Evolutionary conservation across 2,888 invertebrate genomes (phyloP), one percentile per base, ranked within the genome.

Genomic region (Conomelus anceps): DNA sequence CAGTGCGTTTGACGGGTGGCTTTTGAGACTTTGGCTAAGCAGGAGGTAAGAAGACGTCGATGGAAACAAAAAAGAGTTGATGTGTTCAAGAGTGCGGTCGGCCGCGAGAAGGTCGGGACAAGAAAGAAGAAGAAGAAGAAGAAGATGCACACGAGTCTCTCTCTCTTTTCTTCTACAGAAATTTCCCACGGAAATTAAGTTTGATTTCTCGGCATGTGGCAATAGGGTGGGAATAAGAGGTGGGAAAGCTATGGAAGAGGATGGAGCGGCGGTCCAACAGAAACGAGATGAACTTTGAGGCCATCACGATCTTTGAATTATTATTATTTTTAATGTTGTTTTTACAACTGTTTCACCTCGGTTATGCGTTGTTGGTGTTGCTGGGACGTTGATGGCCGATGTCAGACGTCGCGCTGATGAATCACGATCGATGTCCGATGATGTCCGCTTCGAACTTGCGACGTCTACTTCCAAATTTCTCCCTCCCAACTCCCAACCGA

Each of bases 151-250:
- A n/a, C 20, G n/a, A 63, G n/a, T 63, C n/a, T 20, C 63, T 63
- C 63, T 63, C 63, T 63, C 63, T 63, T 63, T 63, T 63, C 63
- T n/a, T 63, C 63, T 63, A 63, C 63, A 63, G 63, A 88, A 90
- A 90, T 85, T 90, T 90, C 90, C 90, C 90, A 90, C 90, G 90
- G 90, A 90, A 90, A 90, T 90, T 90, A 90, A 90, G 89, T 90
- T 90, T 90, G 90, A 90, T 90, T 90, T 90, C 88, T 63, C 87
- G 23, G 87, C 88, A 87, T 87, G 89, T 84, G 22, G 89, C 89
- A 84, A 84, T 24, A 63, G 23, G 29, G 22, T 26, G 86, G 86
- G 86, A 86, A 63, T 63, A n/a, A 63, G 63, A 63, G 63, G 63
- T 63, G 63, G 63, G 63, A 63, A 63, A 63, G 63, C 63, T 63